These are phyloP conservation scores for Cheilosia pagana DNA, from an alignment of 2,888 invertebrate genomes.

Conservation along the genomic window DNA sequence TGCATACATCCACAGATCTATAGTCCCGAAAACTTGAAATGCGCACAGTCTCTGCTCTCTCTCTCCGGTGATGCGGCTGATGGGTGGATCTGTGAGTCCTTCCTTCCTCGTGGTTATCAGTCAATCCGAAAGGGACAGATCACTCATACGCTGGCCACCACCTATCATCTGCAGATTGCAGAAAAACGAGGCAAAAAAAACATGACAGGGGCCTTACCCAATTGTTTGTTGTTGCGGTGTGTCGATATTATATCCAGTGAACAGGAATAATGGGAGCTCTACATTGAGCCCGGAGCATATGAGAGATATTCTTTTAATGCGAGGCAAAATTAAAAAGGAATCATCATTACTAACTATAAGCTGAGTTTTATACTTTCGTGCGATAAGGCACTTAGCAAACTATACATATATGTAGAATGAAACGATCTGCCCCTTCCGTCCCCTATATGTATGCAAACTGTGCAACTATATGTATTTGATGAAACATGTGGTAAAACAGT, in stretches of 20 bases:
- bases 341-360: slow-evolving; percentile 70
- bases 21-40: slow-evolving; percentile 67
- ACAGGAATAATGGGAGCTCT: slow-evolving; percentile 61
- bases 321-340: slow-evolving; percentile 73
- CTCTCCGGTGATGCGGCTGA: neutral
- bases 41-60: slow-evolving; percentile 24
- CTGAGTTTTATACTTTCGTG: slow-evolving; percentile 50
- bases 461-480: too few species aligned
- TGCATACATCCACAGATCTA: slow-evolving; percentile 55
- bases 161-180: slow-evolving; percentile 66
- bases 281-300: slow-evolving; percentile 60
- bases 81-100: slow-evolving; percentile 61
- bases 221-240: slow-evolving; percentile 29
- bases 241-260: slow-evolving; percentile 61
- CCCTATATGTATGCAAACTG: too few species aligned
- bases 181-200: slow-evolving; percentile 25
- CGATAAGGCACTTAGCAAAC: slow-evolving; percentile 55
- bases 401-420: neutral
- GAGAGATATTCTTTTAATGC: slow-evolving; percentile 65
- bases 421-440: slow-evolving; percentile 3
- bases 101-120: slow-evolving; percentile 65
- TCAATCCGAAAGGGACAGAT: slow-evolving; percentile 73
- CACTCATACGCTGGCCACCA: slow-evolving; percentile 68
- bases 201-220: slow-evolving; percentile 24
- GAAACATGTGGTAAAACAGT: slow-evolving; percentile 53